Percentiles rank a stretch among this genome's conserved stretches.
Conservation (phyloP, 2,888 invertebrate genomes). For the Itoplectis maculator region DNA sequence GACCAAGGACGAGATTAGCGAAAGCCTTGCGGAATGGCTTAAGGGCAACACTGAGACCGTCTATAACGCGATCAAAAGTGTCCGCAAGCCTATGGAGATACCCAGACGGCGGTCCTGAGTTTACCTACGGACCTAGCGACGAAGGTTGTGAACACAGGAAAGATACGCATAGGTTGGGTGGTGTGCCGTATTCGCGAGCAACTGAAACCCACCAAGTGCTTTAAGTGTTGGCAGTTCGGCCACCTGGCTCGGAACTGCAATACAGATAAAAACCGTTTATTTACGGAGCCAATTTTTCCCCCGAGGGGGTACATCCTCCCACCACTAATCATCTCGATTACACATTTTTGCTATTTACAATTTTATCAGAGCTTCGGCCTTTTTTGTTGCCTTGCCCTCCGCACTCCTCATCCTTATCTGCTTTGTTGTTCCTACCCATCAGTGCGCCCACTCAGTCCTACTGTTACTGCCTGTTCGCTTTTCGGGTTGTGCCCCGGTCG, state of each 20-base stretch:
- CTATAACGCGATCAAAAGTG: not conserved
- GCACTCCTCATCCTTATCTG: no score
- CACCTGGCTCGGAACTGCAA: constrained; percentile 33
- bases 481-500: no score
- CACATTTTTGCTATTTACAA: no score
- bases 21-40: not conserved
- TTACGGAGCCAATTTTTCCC: no score
- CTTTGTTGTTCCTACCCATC: no score
- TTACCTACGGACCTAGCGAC: not conserved
- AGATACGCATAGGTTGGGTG: not conserved
- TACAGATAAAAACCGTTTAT: no score
- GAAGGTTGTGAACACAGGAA: not conserved
- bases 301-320: no score
- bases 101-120: not conserved
- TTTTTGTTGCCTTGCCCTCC: no score
- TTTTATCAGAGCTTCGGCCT: no score
- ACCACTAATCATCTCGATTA: no score
- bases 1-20: not conserved
- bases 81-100: constrained; percentile 5
- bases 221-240: constrained; percentile 46
- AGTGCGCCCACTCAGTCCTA: no score
- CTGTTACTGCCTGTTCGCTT: no score
- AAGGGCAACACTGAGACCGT: not conserved
- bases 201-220: constrained; percentile 37
- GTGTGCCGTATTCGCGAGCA: not conserved